Base-by-base conservation (phyloP, 2,888 invertebrate species). In the Aleiodes testaceus region DNA sequence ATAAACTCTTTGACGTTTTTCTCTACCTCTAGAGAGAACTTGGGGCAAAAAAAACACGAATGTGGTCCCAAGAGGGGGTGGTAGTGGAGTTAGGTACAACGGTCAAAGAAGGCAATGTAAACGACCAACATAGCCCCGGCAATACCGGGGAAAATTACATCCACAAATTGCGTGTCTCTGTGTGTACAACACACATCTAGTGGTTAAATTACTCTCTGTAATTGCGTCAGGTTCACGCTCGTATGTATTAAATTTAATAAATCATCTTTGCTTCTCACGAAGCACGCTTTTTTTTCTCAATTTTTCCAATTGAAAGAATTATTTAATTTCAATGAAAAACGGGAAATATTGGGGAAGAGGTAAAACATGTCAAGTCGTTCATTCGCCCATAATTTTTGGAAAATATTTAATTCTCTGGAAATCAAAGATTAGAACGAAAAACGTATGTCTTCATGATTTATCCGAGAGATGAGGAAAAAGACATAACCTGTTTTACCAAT, bases 141-240 rank as follows among this genome's bases (percentile, higher is more conserved):
- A 61, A 55, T 59, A 59, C 53, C 11, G 42, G 11, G 26, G 16
- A 36, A 55, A 70, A 66, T 70, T 65, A 70, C 53, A 66, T 59
- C 66, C 65, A 42, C 70, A 66, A 70, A 70, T 70, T 65, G 66
- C 42, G 36, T 70, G 65, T 66, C 14, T 36, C 49, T n/a, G 30
- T 16, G 50, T 20, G 47, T 64, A 70, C 52, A 30, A 64, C 52
- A 20, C 22, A n/a, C 52, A 20, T 26, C 47, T 36, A 42, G 49
- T 66, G 18, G 47, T 53, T 55, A 55, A 70, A 66, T 70, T 70
- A 70, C 55, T 55, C 70, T 50, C 45, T 47, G 59, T 49, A 66
- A 70, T 70, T 70, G 65, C 55, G 36, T 49, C 55, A 47, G 45
- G 53, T 64, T 69, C 49, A 53, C 64, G 63, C 42, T 52, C 22